Evolutionary conservation across 2,888 invertebrate genomes (phyloP).

Genomic region (Sesia bembeciformis): DNA sequence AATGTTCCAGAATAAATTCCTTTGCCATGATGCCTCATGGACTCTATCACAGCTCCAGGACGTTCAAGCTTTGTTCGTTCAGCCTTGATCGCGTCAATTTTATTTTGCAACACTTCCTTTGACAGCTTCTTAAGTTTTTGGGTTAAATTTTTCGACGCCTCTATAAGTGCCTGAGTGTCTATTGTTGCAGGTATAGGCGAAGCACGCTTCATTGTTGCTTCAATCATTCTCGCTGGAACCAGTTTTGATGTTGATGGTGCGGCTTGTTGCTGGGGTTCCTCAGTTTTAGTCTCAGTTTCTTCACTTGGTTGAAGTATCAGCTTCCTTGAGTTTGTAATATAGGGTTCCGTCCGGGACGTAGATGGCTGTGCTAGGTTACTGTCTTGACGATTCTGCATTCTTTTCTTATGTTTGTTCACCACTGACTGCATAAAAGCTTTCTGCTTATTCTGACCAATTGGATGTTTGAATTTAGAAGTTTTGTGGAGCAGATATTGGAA

Average conservation of each 20-base stretch:
- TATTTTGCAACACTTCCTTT: constrained; percentile 88
- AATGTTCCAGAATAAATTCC: constrained; percentile 98
- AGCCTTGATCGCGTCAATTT: constrained; percentile 54
- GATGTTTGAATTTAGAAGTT: constrained; percentile 68
- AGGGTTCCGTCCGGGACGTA: constrained; percentile 56
- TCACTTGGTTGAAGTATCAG: constrained; percentile 43
- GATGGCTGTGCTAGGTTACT: constrained; percentile 48
- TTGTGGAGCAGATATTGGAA: constrained; percentile 68
- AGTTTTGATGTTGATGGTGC: constrained; percentile 55
- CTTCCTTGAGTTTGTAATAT: constrained; percentile 50
- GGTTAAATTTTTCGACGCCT: constrained; percentile 93
- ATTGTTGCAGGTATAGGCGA: constrained; percentile 50
- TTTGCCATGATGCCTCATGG: constrained; percentile 94
- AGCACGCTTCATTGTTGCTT: constrained; percentile 47
- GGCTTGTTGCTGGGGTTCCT: neutral
- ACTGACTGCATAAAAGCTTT: constrained; percentile 69
- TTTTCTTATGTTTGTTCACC: constrained; percentile 67
- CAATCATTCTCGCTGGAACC: constrained; percentile 44
- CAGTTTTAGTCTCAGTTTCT: constrained; percentile 29
- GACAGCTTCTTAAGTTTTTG: constrained; percentile 92
- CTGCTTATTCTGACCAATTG: constrained; percentile 64
- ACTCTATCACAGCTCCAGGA: constrained; percentile 88
- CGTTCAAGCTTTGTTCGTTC: constrained; percentile 60
- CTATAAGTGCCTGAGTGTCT: constrained; percentile 86
- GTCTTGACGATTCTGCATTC: constrained; percentile 53